Base-by-base conservation (phyloP, 2,113 vertebrate species). In the Lampris incognitus region DNA sequence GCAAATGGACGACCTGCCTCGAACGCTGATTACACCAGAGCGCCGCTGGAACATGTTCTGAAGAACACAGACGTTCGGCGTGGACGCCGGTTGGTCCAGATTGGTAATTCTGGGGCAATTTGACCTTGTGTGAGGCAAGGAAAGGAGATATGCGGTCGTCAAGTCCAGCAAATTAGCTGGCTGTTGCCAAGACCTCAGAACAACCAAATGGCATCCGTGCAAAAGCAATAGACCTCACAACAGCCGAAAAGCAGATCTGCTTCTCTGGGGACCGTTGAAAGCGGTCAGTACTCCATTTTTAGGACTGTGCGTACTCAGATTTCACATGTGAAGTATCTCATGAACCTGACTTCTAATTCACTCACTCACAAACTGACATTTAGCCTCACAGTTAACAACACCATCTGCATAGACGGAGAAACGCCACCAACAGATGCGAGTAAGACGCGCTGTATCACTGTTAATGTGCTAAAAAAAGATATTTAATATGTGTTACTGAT, bases 21-120 rank as follows among this genome's bases (percentile, higher is more conserved):
- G 13, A 87, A 79, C 82, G 83, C 74, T 75, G 79, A 90, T 91
- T 81, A 82, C 58, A 73, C 70, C 81, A 50, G 85, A 89, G 85
- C 82, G 79, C 68, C 67, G 1, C 3, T 89, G 85, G 76, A 82
- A 58, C 59, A n/a, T 50, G 78, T 71, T 85, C 72, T 76, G 79
- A 80, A 52, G 67, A 71, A 62, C 76, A 78, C 72, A 87, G 78
- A 64, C 66, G 50, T 76, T 73, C 54, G 76, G 74, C 76, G 44
- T 40, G 74, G 71, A 69, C 37, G 62, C 54, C 49, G 82, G 37
- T 82, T 42, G 5, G 64, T 75, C 73, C 79, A 68, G 56, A 67
- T 83, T 72, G 82, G 81, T 85, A 68, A 75, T 69, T 65, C 51
- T 68, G 78, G 76, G 70, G 73, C 72, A 61, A 52, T 24, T 68